Base-by-base conservation (phyloP, 2,888 invertebrate species). In the Coleophora flavipennella region DNA sequence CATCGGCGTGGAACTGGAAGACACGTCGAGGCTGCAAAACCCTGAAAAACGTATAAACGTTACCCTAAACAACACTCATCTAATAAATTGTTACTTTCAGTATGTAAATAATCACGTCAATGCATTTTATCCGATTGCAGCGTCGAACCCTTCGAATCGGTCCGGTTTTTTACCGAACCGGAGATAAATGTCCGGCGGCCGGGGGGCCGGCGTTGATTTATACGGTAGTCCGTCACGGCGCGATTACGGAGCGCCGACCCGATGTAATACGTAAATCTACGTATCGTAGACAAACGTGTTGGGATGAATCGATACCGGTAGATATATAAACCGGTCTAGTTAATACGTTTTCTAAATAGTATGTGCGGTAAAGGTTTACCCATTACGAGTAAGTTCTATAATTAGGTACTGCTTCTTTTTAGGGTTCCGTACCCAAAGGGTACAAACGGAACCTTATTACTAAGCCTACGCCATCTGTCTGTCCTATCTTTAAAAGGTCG, bases 141-240 rank as follows among this genome's bases (percentile, higher is more conserved):
- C 13, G 33, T 12, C 43, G 46, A 45, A 53, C 48, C 57, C 50
- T 50, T 49, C 47, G 49, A 47, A 46, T 42, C 44, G 36, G 32
- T 34, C 36, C 41, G 40, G 47, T 57, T 59, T 61, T 61, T 59
- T 61, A 57, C 51, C 57, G 49, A 39, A 36, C 36, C 45, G 46
- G 51, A 57, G 56, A 58, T 81, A 79, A 81, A 83, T 81, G 79
- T 73, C 74, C 79, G 83, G 83, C 79, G 79, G 78, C 70, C 72
- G 62, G 72, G 79, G 80, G 79, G 67, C 72, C 78, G 73, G 71
- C 79, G 69, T 80, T 83, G 81, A 83, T 83, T 83, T 83, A 83
- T 80, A 67, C 64, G 71, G 57, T 59, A 67, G 80, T 80, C 80
- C 70, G 68, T 78, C 80, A 77, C 46, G 69, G 70, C 79, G 79